Percentiles rank a stretch among this genome's conserved stretches.
These are phyloP conservation scores for Oscheius sp. DNA, from an alignment of 2,888 invertebrate species.

Conservation along the genomic window DNA sequence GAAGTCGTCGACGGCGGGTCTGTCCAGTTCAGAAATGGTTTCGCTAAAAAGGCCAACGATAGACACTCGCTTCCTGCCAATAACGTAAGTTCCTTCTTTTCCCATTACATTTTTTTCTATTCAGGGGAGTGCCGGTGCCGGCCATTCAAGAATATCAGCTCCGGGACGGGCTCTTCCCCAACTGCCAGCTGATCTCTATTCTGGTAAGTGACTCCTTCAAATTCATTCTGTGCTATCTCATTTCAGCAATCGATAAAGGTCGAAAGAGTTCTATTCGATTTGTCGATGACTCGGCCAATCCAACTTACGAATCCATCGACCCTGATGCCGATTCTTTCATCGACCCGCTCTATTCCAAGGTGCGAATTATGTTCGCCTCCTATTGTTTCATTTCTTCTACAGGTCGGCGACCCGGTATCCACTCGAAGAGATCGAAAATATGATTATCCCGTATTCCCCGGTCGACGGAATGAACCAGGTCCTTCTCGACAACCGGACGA, in stretches of 20 bases:
- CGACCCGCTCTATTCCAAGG: constrained; percentile 69
- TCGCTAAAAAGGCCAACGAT: constrained; percentile 36
- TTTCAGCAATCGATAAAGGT: constrained; percentile 54
- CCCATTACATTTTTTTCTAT: background rate
- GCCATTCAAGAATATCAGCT: constrained; percentile 18
- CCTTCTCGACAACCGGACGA: constrained; percentile 34
- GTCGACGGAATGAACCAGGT: constrained; percentile 37
- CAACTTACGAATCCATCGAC: constrained; percentile 68
- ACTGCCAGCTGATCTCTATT: constrained; percentile 53
- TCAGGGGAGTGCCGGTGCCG: background rate
- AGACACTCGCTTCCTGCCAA: constrained; percentile 49
- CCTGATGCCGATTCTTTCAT: constrained; percentile 63
- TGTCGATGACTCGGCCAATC: constrained; percentile 61
- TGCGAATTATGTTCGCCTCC: constrained; percentile 11
- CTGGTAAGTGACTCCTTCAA: constrained; percentile 24
- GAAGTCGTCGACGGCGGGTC: constrained; percentile 9
- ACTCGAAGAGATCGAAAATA: constrained; percentile 49
- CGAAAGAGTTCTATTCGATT: constrained; percentile 46
- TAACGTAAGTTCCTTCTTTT: constrained; percentile 17
- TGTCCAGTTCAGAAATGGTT: constrained; percentile 34
- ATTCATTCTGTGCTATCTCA: background rate
- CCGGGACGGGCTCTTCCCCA: constrained; percentile 56
- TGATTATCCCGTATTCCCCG: constrained; percentile 64
- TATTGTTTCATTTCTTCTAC: background rate
- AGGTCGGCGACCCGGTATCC: constrained; percentile 49